A percentile compares a stretch with the other conserved stretches of the same genome.
These are phyloP conservation scores for Calliphora vomitoria DNA, from an alignment of 2,888 invertebrate species.

Conservation along the genomic window DNA sequence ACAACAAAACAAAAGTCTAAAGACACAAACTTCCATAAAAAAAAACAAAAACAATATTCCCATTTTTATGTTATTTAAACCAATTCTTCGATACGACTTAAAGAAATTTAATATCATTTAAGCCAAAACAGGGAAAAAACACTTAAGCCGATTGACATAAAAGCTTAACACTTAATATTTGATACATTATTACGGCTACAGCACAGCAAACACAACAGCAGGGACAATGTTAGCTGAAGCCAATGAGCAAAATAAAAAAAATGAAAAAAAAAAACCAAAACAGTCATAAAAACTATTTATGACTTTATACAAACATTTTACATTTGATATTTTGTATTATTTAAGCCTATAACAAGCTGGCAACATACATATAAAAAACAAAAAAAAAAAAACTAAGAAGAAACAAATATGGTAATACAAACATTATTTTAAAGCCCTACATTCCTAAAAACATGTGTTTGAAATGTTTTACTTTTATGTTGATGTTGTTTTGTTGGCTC, in stretches of 20 bases:
- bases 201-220: not conserved
- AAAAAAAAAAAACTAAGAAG: no score
- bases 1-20: slow-evolving; percentile 58
- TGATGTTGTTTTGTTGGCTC: not conserved
- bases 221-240: not conserved
- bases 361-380: no score
- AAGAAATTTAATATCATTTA: slow-evolving; percentile 71
- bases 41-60: not conserved
- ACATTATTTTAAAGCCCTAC: slow-evolving; percentile 53
- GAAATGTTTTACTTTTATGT: slow-evolving; percentile 25
- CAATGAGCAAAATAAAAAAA: not conserved
- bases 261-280: slow-evolving; percentile 25
- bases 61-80: slow-evolving; percentile 23
- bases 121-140: slow-evolving; percentile 57
- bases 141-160: slow-evolving; percentile 74
- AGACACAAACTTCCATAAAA: slow-evolving; percentile 36
- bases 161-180: slow-evolving; percentile 73
- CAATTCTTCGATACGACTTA: slow-evolving; percentile 45
- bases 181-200: slow-evolving; percentile 58
- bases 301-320: slow-evolving; percentile 18
- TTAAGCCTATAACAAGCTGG: slow-evolving; percentile 71
- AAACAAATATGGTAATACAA: not conserved
- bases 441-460: slow-evolving; percentile 50
- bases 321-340: slow-evolving; percentile 27
- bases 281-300: slow-evolving; percentile 56